These are phyloP conservation scores for Drosophila longiperda DNA, from an alignment of 2,888 invertebrate genomes.

Conservation along the genomic window DNA sequence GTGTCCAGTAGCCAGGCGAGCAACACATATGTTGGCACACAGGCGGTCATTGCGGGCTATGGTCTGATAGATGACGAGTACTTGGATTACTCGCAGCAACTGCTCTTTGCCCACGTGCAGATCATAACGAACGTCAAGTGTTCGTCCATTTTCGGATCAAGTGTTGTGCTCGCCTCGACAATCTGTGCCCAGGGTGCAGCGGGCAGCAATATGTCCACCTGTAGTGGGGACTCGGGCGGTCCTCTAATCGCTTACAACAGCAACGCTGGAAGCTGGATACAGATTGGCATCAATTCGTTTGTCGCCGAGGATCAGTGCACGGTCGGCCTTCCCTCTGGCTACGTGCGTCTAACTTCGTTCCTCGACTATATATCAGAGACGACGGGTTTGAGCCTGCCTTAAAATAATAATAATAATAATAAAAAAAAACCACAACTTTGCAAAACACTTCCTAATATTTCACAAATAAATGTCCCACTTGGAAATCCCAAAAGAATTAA, in stretches of 20 bases:
- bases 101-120: conserved; percentile 76
- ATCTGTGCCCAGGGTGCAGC: conserved; percentile 76
- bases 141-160: conserved; percentile 52
- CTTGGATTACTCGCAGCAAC: conserved; percentile 70
- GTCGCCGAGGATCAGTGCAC: conserved; percentile 81
- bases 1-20: conserved; percentile 48
- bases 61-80: conserved; percentile 81
- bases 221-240: conserved; percentile 84
- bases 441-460: conserved; percentile 13
- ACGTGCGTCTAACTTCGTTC: conserved; percentile 79
- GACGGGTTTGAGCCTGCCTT: conserved; percentile 48
- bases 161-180: conserved; percentile 68
- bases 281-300: conserved; percentile 84
- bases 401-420: not conserved
- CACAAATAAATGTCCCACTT: conserved; percentile 17
- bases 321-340: conserved; percentile 79
- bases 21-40: conserved; percentile 68
- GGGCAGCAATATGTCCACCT: conserved; percentile 78
- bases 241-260: conserved; percentile 66
- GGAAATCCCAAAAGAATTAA: not conserved
- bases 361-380: conserved; percentile 67
- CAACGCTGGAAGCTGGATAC: conserved; percentile 57
- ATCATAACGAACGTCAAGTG: conserved; percentile 78
- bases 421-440: not conserved
- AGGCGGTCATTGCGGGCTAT: conserved; percentile 78